These are phyloP conservation scores for Allophyes oxyacanthae DNA, from an alignment of 2,888 invertebrate species.

Conservation along the genomic window DNA sequence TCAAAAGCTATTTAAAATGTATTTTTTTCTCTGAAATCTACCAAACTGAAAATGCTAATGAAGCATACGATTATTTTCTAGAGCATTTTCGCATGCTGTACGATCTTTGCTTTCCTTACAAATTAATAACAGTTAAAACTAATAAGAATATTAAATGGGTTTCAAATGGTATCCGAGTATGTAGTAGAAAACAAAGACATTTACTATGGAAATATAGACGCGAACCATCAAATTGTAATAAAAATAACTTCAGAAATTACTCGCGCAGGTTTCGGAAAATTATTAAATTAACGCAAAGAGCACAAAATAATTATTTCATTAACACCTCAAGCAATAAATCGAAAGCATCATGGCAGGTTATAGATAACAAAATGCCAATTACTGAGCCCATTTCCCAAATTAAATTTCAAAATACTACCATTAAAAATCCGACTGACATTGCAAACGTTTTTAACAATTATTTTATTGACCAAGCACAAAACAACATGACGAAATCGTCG, in stretches of 20 bases:
- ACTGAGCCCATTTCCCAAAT: slow-evolving; percentile 6
- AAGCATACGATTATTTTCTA: background rate
- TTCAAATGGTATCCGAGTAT: background rate
- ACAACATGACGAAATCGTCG: no score
- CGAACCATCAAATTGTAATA: background rate
- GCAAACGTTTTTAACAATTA: slow-evolving; percentile 8
- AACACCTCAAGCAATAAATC: slow-evolving; percentile 7
- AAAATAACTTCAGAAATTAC: slow-evolving; percentile 2
- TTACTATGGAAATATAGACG: background rate
- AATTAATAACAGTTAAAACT: no score
- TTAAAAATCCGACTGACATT: slow-evolving; percentile 5
- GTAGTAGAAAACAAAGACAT: background rate
- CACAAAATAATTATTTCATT: slow-evolving; percentile 12
- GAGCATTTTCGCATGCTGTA: background rate
- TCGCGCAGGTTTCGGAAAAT: background rate
- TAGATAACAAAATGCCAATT: slow-evolving; percentile 4
- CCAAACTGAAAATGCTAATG: background rate
- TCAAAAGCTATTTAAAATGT: background rate
- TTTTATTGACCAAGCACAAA: slow-evolving; percentile 2
- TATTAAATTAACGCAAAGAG: slow-evolving; percentile 7
- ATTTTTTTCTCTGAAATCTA: background rate
- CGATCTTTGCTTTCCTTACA: no score
- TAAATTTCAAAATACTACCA: background rate
- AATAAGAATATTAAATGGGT: no score
- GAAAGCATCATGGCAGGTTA: slow-evolving; percentile 8